Evolutionary conservation across 2,113 vertebrate genomes (phyloP), one percentile per base, ranked within the genome.

Genomic region (Lota lota): DNA sequence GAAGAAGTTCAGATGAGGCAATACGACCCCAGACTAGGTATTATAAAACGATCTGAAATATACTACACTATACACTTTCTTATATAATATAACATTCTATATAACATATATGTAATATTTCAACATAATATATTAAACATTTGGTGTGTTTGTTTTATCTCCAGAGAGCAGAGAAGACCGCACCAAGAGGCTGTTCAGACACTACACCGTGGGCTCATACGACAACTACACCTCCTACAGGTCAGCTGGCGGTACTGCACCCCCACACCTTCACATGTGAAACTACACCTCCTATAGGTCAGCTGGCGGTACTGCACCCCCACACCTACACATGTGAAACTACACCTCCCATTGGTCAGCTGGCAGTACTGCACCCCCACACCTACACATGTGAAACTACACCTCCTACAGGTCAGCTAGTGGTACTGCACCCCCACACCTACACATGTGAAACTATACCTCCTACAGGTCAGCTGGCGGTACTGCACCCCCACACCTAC

Each of bases 1-100:
- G 96, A 99, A 70, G 97, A 99, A 81, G 97, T 99, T 69, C 97
- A 98, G 93, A 96, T 99, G 96, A 93, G 97, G 64, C 97, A 98
- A 72, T 96, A 94, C 14, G 96, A 99, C 70, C 75, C 95, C 0
- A 83, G 97, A 75, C 93, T 94, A 59, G 96, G 96, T 98, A 80
- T 94, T 33, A 33, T 33, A 10, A 47, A 5, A 47, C 40, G 2
- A 47, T 47, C 58, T 17, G 62, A 16, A 4, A 24, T 15, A 51
- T 22, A 53, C 20, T 24, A 14, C 56, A 67, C 15, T 11, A 47
- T 47, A 47, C 12, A 47, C 40, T 47, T 12, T 14, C 8, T 47
- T 47, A 47, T 47, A 47, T 47, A 10, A 33, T 59, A 22, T 33
- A n/a, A 67, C n/a, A 51, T 17, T 24, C 40, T 15, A 15, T 33